Conservation (phyloP, 1,140 invertebrate species). For the Brachionus calyciflorus region DNA sequence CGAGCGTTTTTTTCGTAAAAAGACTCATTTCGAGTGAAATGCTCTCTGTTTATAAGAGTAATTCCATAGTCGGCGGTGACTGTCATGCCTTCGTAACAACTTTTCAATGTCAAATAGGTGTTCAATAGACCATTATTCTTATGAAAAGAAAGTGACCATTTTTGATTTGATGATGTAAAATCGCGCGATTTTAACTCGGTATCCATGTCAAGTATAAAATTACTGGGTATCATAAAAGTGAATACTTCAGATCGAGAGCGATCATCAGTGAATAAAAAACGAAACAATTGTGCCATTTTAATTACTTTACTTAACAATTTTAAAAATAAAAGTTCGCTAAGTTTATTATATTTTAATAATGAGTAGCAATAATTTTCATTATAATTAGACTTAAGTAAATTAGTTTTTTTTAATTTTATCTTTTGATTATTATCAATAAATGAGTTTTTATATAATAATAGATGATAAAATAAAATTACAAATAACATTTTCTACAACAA, state of each 20-base stretch:
- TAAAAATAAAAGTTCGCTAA: too few species aligned
- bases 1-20: constrained; percentile 72
- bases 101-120: constrained; percentile 76
- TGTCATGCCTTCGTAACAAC: constrained; percentile 69
- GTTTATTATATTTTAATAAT: too few species aligned
- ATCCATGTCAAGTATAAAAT: constrained; percentile 54
- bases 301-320: too few species aligned
- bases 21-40: constrained; percentile 78
- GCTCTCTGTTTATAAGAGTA: constrained; percentile 77
- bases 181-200: constrained; percentile 78
- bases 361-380: constrained; percentile 32
- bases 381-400: constrained; percentile 13
- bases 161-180: constrained; percentile 77
- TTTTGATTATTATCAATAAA: constrained; percentile 17
- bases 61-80: constrained; percentile 74
- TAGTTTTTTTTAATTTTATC: not conserved
- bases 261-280: constrained; percentile 78
- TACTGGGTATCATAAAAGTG: constrained; percentile 54
- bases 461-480: constrained; percentile 28
- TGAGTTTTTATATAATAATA: not conserved
- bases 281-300: constrained; percentile 75
- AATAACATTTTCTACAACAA: constrained; percentile 9
- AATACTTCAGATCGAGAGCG: constrained; percentile 75
- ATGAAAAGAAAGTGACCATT: constrained; percentile 81
- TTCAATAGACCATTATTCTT: constrained; percentile 75